Evolutionary conservation across 2,113 vertebrate species (phyloP), one percentile per base, ranked within the genome.

Genomic region (Hemibagrus wyckioides): DNA sequence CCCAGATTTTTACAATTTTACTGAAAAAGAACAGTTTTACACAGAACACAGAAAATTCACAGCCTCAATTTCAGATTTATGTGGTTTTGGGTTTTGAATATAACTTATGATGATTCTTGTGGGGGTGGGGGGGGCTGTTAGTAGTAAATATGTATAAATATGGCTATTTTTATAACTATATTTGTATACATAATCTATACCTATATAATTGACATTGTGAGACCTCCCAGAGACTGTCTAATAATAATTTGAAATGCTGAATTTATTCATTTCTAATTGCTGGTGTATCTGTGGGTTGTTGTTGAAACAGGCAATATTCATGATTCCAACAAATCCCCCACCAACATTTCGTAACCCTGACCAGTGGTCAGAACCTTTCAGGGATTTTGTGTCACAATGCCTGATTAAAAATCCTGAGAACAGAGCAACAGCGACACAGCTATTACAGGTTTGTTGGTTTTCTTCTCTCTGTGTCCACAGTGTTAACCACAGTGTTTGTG

Each of bases 321-420:
- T 99, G 98, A 99, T 99, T 92, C 98, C 98, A 87, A 99, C 98
- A 91, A 99, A 99, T 92, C 98, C 98, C 52, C 98, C 98, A 90
- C 98, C 98, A 80, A 99, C 98, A 30, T 99, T 99, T 94, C 96
- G 98, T 90, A 99, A 99, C 90, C 97, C 97, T 8, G 97, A 99
- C 92, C 96, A 99, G 50, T 99, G 98, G 98, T 96, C 97, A 39
- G 98, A 99, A 85, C 97, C 99, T 23, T 99, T 99, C 90, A 98
- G 97, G 15, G 97, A 99, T 94, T 99, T 99, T 95, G 98, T 99
- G 84, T 98, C 97, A 91, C 99, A 99, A 91, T 99, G 98, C 94
- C 93, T 99, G 86, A 97, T 99, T 89, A 99, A 99, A 94, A 99
- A 97, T 93, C 98, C 98, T 39, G 98, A 99, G 88, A 97, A 97